phyloP scores from a whole-genome alignment of 2,113 vertebrate species.

The Cyprinodon tularosa region DNA sequence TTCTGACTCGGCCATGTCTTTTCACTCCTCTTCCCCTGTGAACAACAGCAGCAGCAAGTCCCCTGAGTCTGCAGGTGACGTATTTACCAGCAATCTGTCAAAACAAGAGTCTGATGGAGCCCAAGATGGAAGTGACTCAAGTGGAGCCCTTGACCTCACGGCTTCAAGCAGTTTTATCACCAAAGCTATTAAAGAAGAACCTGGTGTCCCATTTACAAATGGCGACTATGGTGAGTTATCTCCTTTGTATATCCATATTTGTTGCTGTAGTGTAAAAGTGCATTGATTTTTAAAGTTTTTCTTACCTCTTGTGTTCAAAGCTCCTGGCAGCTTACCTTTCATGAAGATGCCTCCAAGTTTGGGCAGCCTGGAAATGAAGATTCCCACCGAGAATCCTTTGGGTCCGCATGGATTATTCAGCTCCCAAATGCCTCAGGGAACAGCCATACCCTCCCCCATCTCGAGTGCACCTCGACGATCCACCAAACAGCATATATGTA shows the following conservation, averaged over 20 bases:
- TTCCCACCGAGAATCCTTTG: constrained; percentile 80
- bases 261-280: not conserved
- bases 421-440: constrained; percentile 82
- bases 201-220: constrained; percentile 78
- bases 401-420: constrained; percentile 80
- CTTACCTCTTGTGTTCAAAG: constrained; percentile 61
- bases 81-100: constrained; percentile 49
- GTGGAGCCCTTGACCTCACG: constrained; percentile 90
- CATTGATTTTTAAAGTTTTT: not conserved
- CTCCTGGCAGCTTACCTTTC: constrained; percentile 80
- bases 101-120: constrained; percentile 78
- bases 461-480: constrained; percentile 84
- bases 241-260: not conserved
- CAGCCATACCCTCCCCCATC: constrained; percentile 80
- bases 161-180: constrained; percentile 81
- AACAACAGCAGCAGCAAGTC: constrained; percentile 84
- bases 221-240: constrained; percentile 84
- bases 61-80: constrained; percentile 79
- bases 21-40: constrained; percentile 86
- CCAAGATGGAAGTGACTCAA: constrained; percentile 81
- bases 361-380: constrained; percentile 90
- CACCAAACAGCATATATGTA: constrained; percentile 91
- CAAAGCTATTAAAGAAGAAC: constrained; percentile 85
- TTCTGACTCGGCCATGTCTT: constrained; percentile 77
- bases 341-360: constrained; percentile 87